A percentile compares a stretch with the other conserved stretches of the same genome.
Conservation (phyloP, 2,888 invertebrate genomes). For the Drosophila anceps region DNA sequence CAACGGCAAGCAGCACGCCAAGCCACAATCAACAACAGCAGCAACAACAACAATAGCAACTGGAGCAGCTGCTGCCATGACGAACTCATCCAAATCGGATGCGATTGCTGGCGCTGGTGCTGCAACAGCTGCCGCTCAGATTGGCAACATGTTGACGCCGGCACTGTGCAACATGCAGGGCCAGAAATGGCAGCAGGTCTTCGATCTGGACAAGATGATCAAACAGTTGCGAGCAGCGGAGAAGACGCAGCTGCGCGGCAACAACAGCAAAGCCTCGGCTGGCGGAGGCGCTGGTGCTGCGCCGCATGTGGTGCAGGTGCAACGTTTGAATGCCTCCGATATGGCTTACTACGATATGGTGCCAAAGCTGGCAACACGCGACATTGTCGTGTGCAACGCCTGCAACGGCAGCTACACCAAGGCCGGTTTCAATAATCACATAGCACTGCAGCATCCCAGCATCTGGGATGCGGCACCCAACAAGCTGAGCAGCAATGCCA, state of each 20-base stretch:
- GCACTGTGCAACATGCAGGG: slow-evolving; percentile 66
- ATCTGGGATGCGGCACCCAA: slow-evolving; percentile 75
- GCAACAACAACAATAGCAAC: not conserved
- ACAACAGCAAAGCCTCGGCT: slow-evolving; percentile 24
- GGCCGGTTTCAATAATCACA: slow-evolving; percentile 91
- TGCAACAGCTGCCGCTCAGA: slow-evolving; percentile 32
- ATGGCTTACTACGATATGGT: slow-evolving; percentile 92
- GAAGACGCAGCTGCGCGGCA: slow-evolving; percentile 70
- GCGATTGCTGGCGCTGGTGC: slow-evolving; percentile 27
- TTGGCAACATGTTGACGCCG: slow-evolving; percentile 50
- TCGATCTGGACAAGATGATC: slow-evolving; percentile 81
- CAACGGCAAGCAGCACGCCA: slow-evolving; percentile 57
- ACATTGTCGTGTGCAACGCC: slow-evolving; percentile 91
- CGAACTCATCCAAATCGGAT: slow-evolving; percentile 57
- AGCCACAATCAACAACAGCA: slow-evolving; percentile 6
- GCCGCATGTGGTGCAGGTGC: slow-evolving; percentile 81
- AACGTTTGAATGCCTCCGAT: slow-evolving; percentile 87
- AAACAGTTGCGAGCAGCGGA: slow-evolving; percentile 80
- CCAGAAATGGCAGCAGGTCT: slow-evolving; percentile 81
- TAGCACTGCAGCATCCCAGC: slow-evolving; percentile 87
- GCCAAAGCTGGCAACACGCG: slow-evolving; percentile 91
- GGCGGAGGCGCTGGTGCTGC: slow-evolving; percentile 2
- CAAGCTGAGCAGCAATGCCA: slow-evolving; percentile 52
- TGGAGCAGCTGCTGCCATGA: slow-evolving; percentile 46
- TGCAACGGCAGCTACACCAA: slow-evolving; percentile 92